Evolutionary conservation across 1,140 invertebrate species (phyloP).

Genomic region (Calephelis virginiensis): DNA sequence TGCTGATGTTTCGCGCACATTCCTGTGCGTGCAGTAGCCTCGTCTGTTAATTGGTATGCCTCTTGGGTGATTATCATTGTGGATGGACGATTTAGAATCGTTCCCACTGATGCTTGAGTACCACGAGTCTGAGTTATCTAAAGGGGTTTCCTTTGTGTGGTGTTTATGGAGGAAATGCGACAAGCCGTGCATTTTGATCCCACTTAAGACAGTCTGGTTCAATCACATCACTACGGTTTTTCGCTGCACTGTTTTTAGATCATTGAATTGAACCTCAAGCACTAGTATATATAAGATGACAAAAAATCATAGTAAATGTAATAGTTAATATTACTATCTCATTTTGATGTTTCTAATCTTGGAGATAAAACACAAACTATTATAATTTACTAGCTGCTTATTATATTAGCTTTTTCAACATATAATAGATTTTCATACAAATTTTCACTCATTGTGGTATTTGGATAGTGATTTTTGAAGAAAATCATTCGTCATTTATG

Average conservation of each 20-base stretch:
- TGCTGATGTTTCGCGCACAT: constrained; percentile 42
- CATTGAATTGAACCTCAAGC: neutral
- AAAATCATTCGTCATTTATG: too few species aligned
- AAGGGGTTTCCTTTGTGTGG: constrained; percentile 48
- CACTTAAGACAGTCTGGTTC: constrained; percentile 17
- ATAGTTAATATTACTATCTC: too few species aligned
- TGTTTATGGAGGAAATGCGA: constrained; percentile 61
- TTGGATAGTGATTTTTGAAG: too few species aligned
- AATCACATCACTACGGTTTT: neutral
- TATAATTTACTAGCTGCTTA: too few species aligned
- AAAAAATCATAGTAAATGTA: too few species aligned
- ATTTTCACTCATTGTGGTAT: too few species aligned
- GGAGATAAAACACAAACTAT: too few species aligned
- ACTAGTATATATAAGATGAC: neutral
- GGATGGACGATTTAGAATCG: constrained; percentile 40
- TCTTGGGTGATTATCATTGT: constrained; percentile 35
- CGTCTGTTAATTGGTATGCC: constrained; percentile 55
- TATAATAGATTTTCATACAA: too few species aligned
- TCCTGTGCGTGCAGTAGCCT: constrained; percentile 46
- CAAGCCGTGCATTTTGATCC: constrained; percentile 57
- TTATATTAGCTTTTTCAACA: too few species aligned
- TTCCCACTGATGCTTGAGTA: constrained; percentile 48
- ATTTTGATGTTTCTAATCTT: too few species aligned
- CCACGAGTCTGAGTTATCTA: constrained; percentile 53
- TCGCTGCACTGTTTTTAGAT: neutral